phyloP scores from a whole-genome alignment of 1,140 invertebrate genomes.

The Drosophila kanapiae region DNA sequence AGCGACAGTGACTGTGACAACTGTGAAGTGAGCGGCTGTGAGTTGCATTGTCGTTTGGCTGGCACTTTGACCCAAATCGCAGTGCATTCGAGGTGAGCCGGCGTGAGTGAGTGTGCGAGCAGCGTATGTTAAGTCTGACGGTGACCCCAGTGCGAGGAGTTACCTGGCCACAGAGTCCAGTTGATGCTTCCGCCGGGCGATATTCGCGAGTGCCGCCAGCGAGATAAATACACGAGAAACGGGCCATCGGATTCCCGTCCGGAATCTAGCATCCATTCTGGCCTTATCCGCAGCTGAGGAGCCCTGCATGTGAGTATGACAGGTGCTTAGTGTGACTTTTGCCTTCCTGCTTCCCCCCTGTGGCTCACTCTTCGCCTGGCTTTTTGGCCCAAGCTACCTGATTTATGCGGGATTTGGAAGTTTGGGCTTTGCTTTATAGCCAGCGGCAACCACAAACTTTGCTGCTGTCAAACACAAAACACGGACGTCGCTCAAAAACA shows the following conservation, averaged over 20 bases:
- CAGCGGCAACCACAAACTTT: slow-evolving; percentile 50
- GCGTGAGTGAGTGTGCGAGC: slow-evolving; percentile 18
- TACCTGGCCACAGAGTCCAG: slow-evolving; percentile 65
- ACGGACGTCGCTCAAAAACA: slow-evolving; percentile 26
- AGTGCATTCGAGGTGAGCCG: slow-evolving; percentile 23
- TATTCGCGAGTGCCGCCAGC: slow-evolving; percentile 38
- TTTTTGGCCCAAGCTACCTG: slow-evolving; percentile 3
- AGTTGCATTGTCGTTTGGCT: slow-evolving; percentile 67
- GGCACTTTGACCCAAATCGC: slow-evolving; percentile 78
- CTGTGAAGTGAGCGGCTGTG: slow-evolving; percentile 54
- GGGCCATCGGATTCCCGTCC: slow-evolving; percentile 8
- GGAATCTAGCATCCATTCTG: slow-evolving; percentile 2
- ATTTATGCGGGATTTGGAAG: slow-evolving; percentile 56
- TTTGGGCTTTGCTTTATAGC: slow-evolving; percentile 61
- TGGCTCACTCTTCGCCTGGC: background rate
- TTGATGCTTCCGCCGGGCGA: slow-evolving; percentile 57
- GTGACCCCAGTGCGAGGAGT: slow-evolving; percentile 15
- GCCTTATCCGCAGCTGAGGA: background rate
- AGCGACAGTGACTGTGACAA: slow-evolving; percentile 29
- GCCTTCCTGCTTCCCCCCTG: slow-evolving; percentile 2
- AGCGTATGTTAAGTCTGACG: slow-evolving; percentile 15
- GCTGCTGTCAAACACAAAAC: slow-evolving; percentile 33
- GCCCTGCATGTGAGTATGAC: slow-evolving; percentile 60
- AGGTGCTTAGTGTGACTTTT: slow-evolving; percentile 61
- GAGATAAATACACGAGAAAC: slow-evolving; percentile 2